Evolutionary conservation across 64 coral and sea anemone species (phyloP).

Genomic region (Platygyra sinensis): DNA sequence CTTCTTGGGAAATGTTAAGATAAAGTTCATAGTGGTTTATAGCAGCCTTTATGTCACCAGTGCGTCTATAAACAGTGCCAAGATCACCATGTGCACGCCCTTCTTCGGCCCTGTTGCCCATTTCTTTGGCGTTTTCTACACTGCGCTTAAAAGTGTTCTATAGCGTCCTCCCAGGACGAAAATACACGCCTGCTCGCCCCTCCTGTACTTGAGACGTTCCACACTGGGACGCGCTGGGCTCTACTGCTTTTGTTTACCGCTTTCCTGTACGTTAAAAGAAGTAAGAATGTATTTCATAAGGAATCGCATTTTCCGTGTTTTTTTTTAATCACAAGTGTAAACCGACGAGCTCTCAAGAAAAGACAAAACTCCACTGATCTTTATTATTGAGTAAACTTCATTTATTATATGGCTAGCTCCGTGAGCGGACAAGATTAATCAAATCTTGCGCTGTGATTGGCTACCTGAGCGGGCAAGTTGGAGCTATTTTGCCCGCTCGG

Average conservation of each 20-base stretch:
- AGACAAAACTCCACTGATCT: not conserved
- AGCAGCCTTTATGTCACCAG: not conserved
- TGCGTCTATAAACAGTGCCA: not conserved
- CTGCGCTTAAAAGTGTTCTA: not conserved
- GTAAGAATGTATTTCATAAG: not conserved
- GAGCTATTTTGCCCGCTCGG: no score
- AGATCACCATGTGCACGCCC: not conserved
- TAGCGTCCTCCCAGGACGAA: not conserved
- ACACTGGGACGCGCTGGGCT: not conserved
- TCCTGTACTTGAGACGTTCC: not conserved
- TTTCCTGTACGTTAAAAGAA: conserved; percentile 8
- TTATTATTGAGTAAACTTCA: no score
- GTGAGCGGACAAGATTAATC: no score
- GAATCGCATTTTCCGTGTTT: not conserved
- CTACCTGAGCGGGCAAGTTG: no score
- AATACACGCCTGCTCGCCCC: not conserved
- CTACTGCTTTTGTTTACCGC: not conserved
- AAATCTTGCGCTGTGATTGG: no score
- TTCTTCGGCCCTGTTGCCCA: not conserved
- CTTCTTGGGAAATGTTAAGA: not conserved
- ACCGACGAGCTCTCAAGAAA: not conserved
- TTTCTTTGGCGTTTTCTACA: not conserved
- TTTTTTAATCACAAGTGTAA: not conserved
- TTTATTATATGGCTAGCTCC: no score
- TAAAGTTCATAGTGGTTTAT: not conserved